phyloP scores from a whole-genome alignment of 2,113 vertebrate species.

The Epinephelus moara region DNA sequence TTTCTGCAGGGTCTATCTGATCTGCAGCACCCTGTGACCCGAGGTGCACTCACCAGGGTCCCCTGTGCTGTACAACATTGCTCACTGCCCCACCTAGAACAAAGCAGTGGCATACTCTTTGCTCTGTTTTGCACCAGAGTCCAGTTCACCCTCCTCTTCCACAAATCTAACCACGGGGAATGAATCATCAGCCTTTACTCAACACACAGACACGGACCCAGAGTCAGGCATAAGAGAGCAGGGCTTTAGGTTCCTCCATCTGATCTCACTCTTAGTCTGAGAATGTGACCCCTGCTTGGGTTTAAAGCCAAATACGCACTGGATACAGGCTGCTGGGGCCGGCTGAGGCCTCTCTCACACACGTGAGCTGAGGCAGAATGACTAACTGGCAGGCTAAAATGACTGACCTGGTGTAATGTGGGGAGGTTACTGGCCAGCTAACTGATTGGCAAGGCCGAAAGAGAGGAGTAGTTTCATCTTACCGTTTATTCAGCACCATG shows the following conservation, averaged over 20 bases:
- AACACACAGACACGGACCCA: conserved; percentile 38
- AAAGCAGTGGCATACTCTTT: conserved; percentile 45
- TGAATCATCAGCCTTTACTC: conserved; percentile 65
- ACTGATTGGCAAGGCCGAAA: neutral
- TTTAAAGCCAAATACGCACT: conserved; percentile 52
- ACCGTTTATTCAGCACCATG: conserved; percentile 99
- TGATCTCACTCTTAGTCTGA: conserved; percentile 54
- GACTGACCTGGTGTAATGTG: conserved; percentile 25
- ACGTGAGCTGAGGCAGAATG: conserved; percentile 23
- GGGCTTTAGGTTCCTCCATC: conserved; percentile 32
- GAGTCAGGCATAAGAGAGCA: conserved; percentile 28
- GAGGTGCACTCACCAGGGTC: conserved; percentile 12
- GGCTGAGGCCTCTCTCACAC: neutral
- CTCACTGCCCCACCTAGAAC: conserved; percentile 9
- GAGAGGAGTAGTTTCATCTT: conserved; percentile 56
- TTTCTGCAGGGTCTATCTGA: conserved; percentile 29
- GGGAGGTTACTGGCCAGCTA: conserved; percentile 6
- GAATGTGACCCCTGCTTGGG: conserved; percentile 59
- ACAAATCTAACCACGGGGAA: conserved; percentile 33
- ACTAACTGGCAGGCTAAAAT: conserved; percentile 55
- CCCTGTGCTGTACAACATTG: neutral
- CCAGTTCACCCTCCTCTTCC: conserved; percentile 11
- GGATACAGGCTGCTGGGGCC: conserved; percentile 34
- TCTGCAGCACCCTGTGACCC: conserved; percentile 31
- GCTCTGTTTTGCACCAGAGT: conserved; percentile 30